Evolutionary conservation across 2,888 invertebrate genomes (phyloP).

Genomic region (Orthonychiurus folsomi): DNA sequence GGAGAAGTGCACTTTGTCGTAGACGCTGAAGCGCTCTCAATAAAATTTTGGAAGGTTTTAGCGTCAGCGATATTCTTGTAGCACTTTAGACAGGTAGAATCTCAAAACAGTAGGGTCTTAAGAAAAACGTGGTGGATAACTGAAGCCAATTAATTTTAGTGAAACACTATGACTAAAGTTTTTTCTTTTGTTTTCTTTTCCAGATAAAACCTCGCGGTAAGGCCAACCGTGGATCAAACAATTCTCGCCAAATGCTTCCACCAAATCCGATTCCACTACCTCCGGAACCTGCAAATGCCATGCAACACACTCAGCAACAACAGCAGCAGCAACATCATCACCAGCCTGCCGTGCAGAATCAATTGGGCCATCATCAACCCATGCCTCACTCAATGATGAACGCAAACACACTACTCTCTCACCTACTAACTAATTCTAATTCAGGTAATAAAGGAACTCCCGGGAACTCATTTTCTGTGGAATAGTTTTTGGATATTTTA

Average conservation of each 20-base stretch:
- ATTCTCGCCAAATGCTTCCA: constrained; percentile 9
- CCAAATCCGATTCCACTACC: not conserved
- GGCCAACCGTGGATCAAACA: constrained; percentile 45
- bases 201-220: constrained; percentile 46
- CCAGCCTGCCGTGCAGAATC: constrained; percentile 49
- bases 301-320: not conserved
- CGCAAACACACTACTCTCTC: constrained; percentile 35
- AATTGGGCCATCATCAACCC: constrained; percentile 45
- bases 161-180: too few species aligned
- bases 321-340: constrained; percentile 35
- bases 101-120: too few species aligned
- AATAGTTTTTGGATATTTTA: too few species aligned
- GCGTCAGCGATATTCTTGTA: too few species aligned
- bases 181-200: too few species aligned
- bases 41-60: too few species aligned
- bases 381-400: constrained; percentile 22
- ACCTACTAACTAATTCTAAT: constrained; percentile 34
- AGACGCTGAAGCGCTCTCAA: too few species aligned
- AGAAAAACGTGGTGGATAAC: too few species aligned
- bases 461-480: too few species aligned
- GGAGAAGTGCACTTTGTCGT: too few species aligned
- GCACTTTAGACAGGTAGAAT: too few species aligned
- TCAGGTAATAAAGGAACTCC: not conserved
- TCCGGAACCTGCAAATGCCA: not conserved
- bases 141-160: too few species aligned